Conservation (phyloP, 2,797 vertebrate species). For the Danio jaintianensis region DNA sequence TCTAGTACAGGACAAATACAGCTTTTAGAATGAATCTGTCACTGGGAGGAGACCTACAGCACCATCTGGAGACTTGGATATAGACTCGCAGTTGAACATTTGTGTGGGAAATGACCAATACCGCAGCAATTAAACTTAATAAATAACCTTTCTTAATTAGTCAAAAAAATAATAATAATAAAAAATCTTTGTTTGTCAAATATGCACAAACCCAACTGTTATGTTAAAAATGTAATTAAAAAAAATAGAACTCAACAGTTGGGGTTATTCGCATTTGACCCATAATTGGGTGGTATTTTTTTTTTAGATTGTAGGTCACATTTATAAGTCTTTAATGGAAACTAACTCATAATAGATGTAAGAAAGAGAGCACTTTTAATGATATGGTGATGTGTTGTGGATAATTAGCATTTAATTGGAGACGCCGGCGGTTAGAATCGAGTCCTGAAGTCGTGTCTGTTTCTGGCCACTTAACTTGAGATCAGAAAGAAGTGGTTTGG, state of each 20-base stretch:
- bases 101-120: neutral
- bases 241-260: too few relatives aligned
- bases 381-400: neutral
- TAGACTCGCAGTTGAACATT: neutral
- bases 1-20: conserved; percentile 48
- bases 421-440: neutral
- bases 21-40: conserved; percentile 12
- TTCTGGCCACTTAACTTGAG: neutral
- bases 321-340: neutral
- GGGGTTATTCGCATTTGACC: too few relatives aligned
- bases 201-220: too few relatives aligned
- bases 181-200: too few relatives aligned
- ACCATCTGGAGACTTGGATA: conserved; percentile 21
- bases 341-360: neutral
- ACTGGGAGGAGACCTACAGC: conserved; percentile 29
- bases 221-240: too few relatives aligned
- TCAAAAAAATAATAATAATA: neutral
- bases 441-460: neutral
- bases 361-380: conserved; percentile 7
- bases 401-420: neutral
- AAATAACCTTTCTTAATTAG: neutral
- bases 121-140: neutral
- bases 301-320: too few relatives aligned
- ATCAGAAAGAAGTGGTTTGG: conserved; percentile 1
- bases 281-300: too few relatives aligned